Base-by-base conservation (phyloP, 2,888 invertebrate species). In the Myopa testacea region DNA sequence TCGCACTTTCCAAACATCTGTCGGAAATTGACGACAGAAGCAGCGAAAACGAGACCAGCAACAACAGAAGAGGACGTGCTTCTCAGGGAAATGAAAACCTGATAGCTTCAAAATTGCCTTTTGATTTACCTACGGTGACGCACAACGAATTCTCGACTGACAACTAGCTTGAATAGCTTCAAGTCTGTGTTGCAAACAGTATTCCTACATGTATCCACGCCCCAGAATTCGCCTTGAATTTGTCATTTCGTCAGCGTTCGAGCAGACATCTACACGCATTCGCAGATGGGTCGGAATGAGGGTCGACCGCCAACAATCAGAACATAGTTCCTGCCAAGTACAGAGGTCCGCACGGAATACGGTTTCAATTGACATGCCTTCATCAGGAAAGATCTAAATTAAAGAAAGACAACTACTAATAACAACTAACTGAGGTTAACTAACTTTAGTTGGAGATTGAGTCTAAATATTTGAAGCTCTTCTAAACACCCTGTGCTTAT, bases 91-190 rank as follows among this genome's bases (percentile, higher is more conserved):
- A 34, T 58, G 68, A 68, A 68, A 75, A 65, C 67, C 40, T 75
- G 75, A 67, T 65, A 75, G 67, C 75, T 58, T 55, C 68, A 45
- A 75, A 75, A 75, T 75, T 45, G 60, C 75, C 75, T 68, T 75
- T 75, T 75, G 68, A 75, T 75, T 38, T 69, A 40, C 60, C 14
- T 45, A 19, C 58, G 4, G 14, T 8, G 12, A 19, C 45, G 38
- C 40, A 16, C 55, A 63, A 37, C 63, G 45, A 55, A 52, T 37
- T 34, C 34, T 52, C 65, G 45, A 52, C 52, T 52, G 52, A 74
- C 65, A 62, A 63, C 37, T 8, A 52, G 19, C 45, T 19, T 6
- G 65, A 12, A 8, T 45, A 34, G 10, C 40, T 2, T 8, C 16
- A 52, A 7, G 19, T 67, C 8, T 67, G n/a, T 38, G 12, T 34